phyloP scores from a whole-genome alignment of 2,797 vertebrate genomes.

The Girardinus metallicus region DNA sequence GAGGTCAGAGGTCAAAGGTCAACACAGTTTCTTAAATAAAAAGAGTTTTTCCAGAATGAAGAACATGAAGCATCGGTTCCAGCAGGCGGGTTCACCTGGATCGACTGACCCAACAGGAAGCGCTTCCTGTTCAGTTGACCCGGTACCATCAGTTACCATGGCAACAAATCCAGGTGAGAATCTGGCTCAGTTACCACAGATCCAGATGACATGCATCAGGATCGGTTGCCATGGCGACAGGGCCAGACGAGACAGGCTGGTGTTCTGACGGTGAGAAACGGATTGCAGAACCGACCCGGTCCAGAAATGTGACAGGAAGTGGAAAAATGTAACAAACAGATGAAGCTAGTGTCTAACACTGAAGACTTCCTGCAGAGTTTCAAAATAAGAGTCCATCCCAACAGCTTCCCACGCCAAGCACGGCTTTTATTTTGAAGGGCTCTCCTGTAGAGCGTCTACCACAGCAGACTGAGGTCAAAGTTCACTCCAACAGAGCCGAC shows the following conservation, averaged over 20 bases:
- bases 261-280: not conserved
- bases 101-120: not conserved
- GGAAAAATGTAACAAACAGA: not conserved
- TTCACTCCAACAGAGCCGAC: not conserved
- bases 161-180: not conserved
- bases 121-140: too few species aligned
- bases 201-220: not conserved
- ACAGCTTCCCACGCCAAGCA: not conserved
- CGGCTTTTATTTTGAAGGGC: constrained; percentile 2
- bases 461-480: not conserved
- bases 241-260: not conserved
- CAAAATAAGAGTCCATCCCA: constrained; percentile 2
- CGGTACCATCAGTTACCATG: not conserved
- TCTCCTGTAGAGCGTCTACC: not conserved
- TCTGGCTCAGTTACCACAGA: not conserved
- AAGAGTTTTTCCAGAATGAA: not conserved
- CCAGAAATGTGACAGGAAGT: not conserved
- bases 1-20: not conserved
- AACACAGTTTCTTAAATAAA: not conserved
- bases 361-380: not conserved
- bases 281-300: not conserved
- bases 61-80: not conserved
- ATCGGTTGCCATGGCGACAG: not conserved
- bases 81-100: not conserved
- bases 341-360: not conserved